These are phyloP conservation scores for Euthynnus affinis DNA, from an alignment of 2,797 vertebrate genomes.

Conservation along the genomic window DNA sequence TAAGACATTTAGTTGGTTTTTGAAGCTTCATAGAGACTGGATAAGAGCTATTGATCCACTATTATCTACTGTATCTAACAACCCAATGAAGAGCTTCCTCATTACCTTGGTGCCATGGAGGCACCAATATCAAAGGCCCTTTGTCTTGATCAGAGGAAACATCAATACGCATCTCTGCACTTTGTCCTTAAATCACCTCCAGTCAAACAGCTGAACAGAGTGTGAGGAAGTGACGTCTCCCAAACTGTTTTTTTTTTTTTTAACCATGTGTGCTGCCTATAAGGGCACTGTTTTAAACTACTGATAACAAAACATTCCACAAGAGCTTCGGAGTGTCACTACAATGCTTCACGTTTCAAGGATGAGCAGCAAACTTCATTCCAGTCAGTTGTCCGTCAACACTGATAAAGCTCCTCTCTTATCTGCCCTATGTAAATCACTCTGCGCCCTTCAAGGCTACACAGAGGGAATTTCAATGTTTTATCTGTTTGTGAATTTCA, in stretches of 20 bases:
- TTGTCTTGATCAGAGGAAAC: conserved; percentile 32
- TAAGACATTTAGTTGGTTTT: conserved; percentile 6
- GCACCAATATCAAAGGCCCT: conserved; percentile 10
- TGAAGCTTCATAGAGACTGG: conserved; percentile 3
- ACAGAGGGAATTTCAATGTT: conserved; percentile 8
- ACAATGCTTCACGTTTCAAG: conserved; percentile 28
- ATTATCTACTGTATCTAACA: conserved; percentile 14
- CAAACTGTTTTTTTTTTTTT: not conserved
- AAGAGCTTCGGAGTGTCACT: conserved; percentile 13
- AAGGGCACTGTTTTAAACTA: not conserved
- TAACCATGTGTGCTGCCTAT: not conserved
- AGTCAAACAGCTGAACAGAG: not conserved
- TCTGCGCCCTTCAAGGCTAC: conserved; percentile 34
- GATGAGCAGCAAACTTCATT: conserved; percentile 19
- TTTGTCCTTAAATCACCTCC: conserved; percentile 39
- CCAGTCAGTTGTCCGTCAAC: conserved; percentile 42
- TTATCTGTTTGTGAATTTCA: conserved; percentile 24
- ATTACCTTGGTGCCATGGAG: conserved; percentile 1
- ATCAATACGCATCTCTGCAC: not conserved
- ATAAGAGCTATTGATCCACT: conserved; percentile 17
- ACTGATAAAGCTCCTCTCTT: conserved; percentile 51
- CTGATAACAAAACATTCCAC: conserved; percentile 7
- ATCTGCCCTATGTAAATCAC: conserved; percentile 55
- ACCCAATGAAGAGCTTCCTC: conserved; percentile 13
- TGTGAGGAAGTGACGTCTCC: conserved; percentile 2